Base-by-base conservation (phyloP, 2,797 vertebrate species). In the Pseudochaenichthys georgianus region DNA sequence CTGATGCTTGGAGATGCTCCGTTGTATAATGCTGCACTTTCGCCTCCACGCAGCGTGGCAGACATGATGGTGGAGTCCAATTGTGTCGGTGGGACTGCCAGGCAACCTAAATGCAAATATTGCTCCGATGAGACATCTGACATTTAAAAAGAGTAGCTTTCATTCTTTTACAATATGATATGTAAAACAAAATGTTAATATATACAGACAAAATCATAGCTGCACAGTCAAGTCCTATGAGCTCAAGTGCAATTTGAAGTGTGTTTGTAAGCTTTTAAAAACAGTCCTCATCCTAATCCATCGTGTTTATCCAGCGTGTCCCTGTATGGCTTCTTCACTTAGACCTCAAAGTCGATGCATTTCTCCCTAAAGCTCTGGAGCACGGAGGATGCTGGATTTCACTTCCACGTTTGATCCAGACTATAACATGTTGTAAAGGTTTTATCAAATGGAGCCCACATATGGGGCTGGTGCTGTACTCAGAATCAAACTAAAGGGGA, bases 1-100 rank as follows among this genome's bases (percentile, higher is more conserved):
- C 81, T 82, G 83, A 86, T 85, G 89, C 75, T 82, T 83, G 81
- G 82, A 81, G 83, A 86, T 85, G 82, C 73, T 87, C 67, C 19
- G 60, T 77, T 15, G 13, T 75, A 84, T 87, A 83, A 88, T 81
- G 73, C 83, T 58, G 53, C 61, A 50, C 68, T 67, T 73, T 73
- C 81, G 84, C 70, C 66, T 86, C 68, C 66, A 55, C 70, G 63
- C 62, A 70, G 62, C 38, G 38, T 55, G 78, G 59, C 61, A 46
- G 81, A 66, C 59, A 55, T 66, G 61, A 77, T 82, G 64, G 79
- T 70, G 69, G 77, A 41, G 81, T 82, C 75, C 23, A 21, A 69
- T 55, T 81, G 83, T 42, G 55, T 54, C 60, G 69, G 58, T 75
- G 73, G 78, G 78, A 82, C 70, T 89, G 77, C 82, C 78, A 81